Percentiles rank a stretch among this genome's conserved stretches.
Evolutionary conservation across 2,888 invertebrate genomes (phyloP).

Genomic region (Seira musarum): DNA sequence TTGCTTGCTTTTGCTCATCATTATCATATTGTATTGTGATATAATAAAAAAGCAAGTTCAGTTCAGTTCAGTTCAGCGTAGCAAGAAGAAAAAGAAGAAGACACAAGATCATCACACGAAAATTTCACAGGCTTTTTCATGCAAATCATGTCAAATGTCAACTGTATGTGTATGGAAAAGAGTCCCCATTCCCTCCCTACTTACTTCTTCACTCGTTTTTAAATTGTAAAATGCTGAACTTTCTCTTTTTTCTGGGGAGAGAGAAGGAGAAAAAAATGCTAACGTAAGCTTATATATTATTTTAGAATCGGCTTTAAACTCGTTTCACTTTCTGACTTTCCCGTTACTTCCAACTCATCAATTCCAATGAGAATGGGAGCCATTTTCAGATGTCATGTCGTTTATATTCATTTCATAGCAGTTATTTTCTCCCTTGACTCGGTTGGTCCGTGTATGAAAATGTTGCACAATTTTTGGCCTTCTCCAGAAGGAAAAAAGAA

Average conservation of each 20-base stretch:
- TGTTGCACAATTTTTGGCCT: too few relatives aligned
- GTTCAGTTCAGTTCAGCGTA: background rate
- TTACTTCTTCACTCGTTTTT: slow-evolving; percentile 30
- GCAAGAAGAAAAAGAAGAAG: too few relatives aligned
- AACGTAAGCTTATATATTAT: too few relatives aligned
- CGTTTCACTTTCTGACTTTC: slow-evolving; percentile 8
- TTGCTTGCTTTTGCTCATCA: slow-evolving; percentile 3
- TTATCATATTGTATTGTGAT: slow-evolving; percentile 38
- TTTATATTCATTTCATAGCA: slow-evolving; percentile 26
- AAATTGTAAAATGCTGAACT: slow-evolving; percentile 34
- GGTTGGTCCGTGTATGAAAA: too few relatives aligned
- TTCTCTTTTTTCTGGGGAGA: too few relatives aligned
- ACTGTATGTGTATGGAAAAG: slow-evolving; percentile 2
- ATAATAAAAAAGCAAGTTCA: slow-evolving; percentile 31
- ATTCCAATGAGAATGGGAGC: slow-evolving; percentile 48
- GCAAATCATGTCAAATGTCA: slow-evolving; percentile 69
- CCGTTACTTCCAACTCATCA: slow-evolving; percentile 49
- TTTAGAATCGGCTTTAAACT: background rate
- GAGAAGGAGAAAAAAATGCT: too few relatives aligned
- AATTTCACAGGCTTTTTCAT: slow-evolving; percentile 54
- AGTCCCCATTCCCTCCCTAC: slow-evolving; percentile 41
- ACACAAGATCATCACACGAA: slow-evolving; percentile 29
- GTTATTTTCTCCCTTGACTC: too few relatives aligned
- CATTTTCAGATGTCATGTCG: slow-evolving; percentile 50
- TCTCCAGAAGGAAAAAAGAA: too few relatives aligned